These are phyloP conservation scores for Drosophila leontia DNA, from an alignment of 1,140 invertebrate species.

Conservation along the genomic window DNA sequence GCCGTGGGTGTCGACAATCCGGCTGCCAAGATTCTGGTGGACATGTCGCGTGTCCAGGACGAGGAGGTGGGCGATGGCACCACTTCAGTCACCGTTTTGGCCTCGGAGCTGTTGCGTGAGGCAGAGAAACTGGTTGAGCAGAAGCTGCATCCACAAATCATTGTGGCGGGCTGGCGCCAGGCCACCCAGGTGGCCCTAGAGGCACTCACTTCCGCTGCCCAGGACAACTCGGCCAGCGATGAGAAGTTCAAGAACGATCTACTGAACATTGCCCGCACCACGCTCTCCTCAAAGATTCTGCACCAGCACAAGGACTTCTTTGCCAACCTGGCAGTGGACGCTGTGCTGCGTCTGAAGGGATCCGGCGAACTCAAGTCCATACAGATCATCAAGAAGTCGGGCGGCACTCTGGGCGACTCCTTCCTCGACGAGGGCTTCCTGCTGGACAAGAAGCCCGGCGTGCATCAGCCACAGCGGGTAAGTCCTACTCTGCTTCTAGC, in stretches of 20 bases:
- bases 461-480: slow-evolving; percentile 92
- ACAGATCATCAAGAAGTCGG: slow-evolving; percentile 98
- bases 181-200: slow-evolving; percentile 93
- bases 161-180: slow-evolving; percentile 97
- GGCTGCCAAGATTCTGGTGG: slow-evolving; percentile 98
- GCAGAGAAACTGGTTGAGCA: slow-evolving; percentile 97
- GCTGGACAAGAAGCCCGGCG: slow-evolving; percentile 97
- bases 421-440: slow-evolving; percentile 99
- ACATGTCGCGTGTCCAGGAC: slow-evolving; percentile 99
- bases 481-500: slow-evolving; percentile 10
- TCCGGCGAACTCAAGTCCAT: slow-evolving; percentile 98
- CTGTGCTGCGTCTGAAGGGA: slow-evolving; percentile 97
- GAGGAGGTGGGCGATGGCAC: slow-evolving; percentile 99
- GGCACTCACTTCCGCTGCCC: slow-evolving; percentile 91
- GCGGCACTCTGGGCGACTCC: slow-evolving; percentile 96
- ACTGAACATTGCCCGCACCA: slow-evolving; percentile 98
- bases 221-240: slow-evolving; percentile 93
- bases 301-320: slow-evolving; percentile 99
- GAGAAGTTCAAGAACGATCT: slow-evolving; percentile 95
- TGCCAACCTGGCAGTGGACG: slow-evolving; percentile 97
- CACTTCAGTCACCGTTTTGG: slow-evolving; percentile 98
- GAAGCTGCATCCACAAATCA: slow-evolving; percentile 99
- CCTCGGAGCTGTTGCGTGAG: slow-evolving; percentile 97
- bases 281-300: slow-evolving; percentile 99
- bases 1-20: slow-evolving; percentile 99